Base-by-base conservation (phyloP, 2,113 vertebrate genomes). In the Meriones unguiculatus region DNA sequence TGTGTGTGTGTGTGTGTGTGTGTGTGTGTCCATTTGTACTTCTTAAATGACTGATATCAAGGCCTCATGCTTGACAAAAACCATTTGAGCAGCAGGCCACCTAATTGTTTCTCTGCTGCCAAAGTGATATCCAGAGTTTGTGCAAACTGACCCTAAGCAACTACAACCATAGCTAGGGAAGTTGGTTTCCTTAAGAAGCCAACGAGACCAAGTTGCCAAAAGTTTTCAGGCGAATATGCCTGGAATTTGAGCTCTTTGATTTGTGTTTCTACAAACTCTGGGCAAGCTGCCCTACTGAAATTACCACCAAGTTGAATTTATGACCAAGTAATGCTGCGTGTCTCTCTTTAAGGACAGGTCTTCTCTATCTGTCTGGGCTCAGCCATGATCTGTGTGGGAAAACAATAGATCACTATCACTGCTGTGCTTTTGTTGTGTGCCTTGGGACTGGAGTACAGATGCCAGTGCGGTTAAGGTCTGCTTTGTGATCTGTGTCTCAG, bases 231-330 rank as follows among this genome's bases (percentile, higher is more conserved):
- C 97, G 82, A 95, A 97, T 90, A 94, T 95, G 52, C n/a, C 65
- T 95, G 35, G 96, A 96, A 97, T 90, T 88, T 94, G 91, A 52
- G 78, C 89, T 96, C 89, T 96, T 91, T 94, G 89, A 96, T 95
- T 96, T 98, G 95, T 97, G 85, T 89, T 95, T 87, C 86, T 82
- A 95, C 94, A 97, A 97, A 97, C 77, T 65, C 96, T 69, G 82
- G 97, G 97, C 95, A 93, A 92, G 28, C 41, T 85, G 94, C 97
- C 96, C 78, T 97, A 69, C 92, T 94, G 97, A 97, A 97, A 97
- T 93, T 95, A 91, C 89, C 64, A 96, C 95, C 82, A 98, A 95
- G 96, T 91, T 96, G 96, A 97, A 98, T 97, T 98, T 97, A 97
- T 87, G 90, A 96, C 75, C 89, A 87, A 95, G 96, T 95, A 98